These are phyloP conservation scores for Umimayanthus chanpuru DNA, from an alignment of 92 coral and sea anemone genomes.

Conservation along the genomic window DNA sequence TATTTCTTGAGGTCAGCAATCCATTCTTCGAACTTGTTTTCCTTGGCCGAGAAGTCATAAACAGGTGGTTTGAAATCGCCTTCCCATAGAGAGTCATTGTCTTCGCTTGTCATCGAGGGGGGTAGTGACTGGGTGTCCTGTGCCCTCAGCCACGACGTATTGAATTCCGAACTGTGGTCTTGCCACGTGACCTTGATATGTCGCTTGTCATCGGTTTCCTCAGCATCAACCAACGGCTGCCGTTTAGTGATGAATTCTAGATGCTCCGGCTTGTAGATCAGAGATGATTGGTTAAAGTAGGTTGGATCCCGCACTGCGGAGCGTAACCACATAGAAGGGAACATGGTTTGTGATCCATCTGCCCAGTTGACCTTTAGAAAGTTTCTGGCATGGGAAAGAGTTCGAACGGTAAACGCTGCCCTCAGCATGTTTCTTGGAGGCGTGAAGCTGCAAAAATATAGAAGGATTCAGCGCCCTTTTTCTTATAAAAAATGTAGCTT, in stretches of 20 bases:
- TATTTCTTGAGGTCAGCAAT: conserved; percentile 29
- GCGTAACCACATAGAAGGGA: conserved; percentile 37
- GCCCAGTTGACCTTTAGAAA: conserved; percentile 5
- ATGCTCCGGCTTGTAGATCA: conserved; percentile 23
- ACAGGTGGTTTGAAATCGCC: conserved; percentile 6
- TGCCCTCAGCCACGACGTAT: conserved; percentile 34
- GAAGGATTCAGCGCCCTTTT: too few relatives aligned
- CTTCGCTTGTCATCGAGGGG: neutral
- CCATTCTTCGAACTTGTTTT: conserved; percentile 6
- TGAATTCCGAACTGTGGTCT: conserved; percentile 21
- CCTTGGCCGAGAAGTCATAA: conserved; percentile 8
- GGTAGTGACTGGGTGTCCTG: conserved; percentile 16
- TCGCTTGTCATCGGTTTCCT: conserved; percentile 19
- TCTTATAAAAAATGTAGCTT: too few relatives aligned
- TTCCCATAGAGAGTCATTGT: conserved; percentile 5
- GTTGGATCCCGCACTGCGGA: conserved; percentile 34
- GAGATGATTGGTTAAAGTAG: conserved; percentile 31
- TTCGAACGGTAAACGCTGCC: conserved; percentile 24
- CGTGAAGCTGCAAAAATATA: neutral
- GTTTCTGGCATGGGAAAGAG: neutral
- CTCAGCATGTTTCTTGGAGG: neutral
- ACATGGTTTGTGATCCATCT: conserved; percentile 8
- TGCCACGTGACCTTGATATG: conserved; percentile 30
- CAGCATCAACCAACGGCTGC: too few relatives aligned
- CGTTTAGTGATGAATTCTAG: conserved; percentile 20